Base-by-base conservation (phyloP, 1,140 invertebrate genomes). In the Cotesia chilonis region DNA sequence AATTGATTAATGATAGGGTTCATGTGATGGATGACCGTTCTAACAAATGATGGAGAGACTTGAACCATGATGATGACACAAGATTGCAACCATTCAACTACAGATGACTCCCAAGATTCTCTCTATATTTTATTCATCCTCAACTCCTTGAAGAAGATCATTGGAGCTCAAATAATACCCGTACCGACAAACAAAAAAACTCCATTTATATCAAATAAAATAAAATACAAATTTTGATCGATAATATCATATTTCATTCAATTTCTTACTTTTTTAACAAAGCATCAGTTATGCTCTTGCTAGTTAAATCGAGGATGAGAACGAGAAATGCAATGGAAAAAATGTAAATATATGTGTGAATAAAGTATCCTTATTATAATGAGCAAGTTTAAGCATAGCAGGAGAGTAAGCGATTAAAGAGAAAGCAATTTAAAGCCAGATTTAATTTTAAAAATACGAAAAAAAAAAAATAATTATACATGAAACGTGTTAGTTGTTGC, bases 1-100 rank as follows among this genome's bases (percentile, higher is more conserved):
- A 75, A 76, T 71, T 74, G 66, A 75, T 28, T 41, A 70, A 70
- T 70, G 68, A 70, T 70, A 47, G 36, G 47, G 52, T 14, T 47
- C 59, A 38, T 64, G 47, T 71, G 47, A 71, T 60, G 51, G 69
- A 71, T 71, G 69, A 71, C 61, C 69, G 4, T 51, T 55, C 47
- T 47, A 47, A 35, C 10, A n/a, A 51, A 66, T 37, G 47, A 68
- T 55, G 66, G 28, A 36, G 17, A 17, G 66, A 55, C 66, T 41
- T 52, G 66, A 17, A 61, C 41, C 41, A 61, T 61, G 17, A 61
- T 37, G 35, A 61, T 47, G 59, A 63, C 57, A 47, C n/a, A 59
- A 36, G 69, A 71, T 60, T 71, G 61, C 38, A 47, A 52, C 69
- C 57, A 70, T 70, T 61, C 14, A 60, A 20, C 51, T 52, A 61